Evolutionary conservation across 2,113 vertebrate species (phyloP).

Genomic region (Chelonoidis abingdonii): DNA sequence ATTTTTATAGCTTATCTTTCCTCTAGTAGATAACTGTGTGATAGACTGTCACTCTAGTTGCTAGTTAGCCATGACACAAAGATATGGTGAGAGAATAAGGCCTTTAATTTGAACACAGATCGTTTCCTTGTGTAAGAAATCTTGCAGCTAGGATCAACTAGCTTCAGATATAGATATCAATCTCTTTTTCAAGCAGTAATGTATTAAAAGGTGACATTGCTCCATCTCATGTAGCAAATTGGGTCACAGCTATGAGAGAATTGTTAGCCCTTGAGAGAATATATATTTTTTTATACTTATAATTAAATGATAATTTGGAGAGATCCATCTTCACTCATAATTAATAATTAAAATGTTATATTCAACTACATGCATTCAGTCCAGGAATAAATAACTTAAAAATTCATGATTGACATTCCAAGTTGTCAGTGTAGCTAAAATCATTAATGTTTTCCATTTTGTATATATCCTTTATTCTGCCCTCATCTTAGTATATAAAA

Average conservation of each 20-base stretch:
- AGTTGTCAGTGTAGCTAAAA: conserved; percentile 13
- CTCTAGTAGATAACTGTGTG: background rate
- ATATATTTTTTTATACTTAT: background rate
- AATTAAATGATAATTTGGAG: background rate
- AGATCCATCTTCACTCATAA: background rate
- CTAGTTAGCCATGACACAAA: background rate
- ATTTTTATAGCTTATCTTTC: background rate
- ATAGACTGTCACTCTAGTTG: background rate
- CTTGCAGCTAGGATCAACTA: background rate
- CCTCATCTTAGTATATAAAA: background rate
- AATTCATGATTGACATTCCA: conserved; percentile 28
- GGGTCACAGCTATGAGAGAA: background rate
- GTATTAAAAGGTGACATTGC: background rate
- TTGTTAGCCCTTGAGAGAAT: background rate
- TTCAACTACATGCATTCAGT: background rate
- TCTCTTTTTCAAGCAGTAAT: background rate
- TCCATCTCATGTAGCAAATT: background rate
- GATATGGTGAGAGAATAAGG: background rate
- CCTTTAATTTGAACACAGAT: background rate
- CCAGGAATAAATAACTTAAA: conserved; percentile 25
- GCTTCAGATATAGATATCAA: background rate
- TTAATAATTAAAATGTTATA: conserved; percentile 24
- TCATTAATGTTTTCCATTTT: conserved; percentile 41
- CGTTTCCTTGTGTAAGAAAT: background rate
- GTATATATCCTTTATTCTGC: conserved; percentile 1